Base-by-base conservation (phyloP, 1,140 invertebrate species). In the Solen grandis region DNA sequence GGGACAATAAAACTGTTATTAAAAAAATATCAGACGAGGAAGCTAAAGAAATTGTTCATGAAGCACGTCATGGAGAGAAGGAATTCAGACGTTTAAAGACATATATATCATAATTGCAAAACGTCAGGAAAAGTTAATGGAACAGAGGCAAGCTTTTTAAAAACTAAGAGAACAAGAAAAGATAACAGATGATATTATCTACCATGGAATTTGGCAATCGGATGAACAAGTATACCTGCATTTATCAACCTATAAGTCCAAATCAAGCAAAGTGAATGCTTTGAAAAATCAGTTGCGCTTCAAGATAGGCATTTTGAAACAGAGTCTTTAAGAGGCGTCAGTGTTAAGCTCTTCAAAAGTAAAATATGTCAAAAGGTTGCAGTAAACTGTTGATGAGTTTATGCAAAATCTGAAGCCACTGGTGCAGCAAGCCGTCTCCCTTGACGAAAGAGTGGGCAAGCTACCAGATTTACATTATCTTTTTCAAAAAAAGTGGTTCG, bases 201-300 rank as follows among this genome's bases (percentile, higher is more conserved):
- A 59, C 55, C 55, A 59, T 59, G 55, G 55, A 59, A 14, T 59
- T 5, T 59, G 55, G 55, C 55, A 59, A 59, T 59, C 55, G 14
- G 8, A 22, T 19, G 55, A 59, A 25, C 55, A 59, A 59, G 55
- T 59, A 22, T 14, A 59, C 8, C 55, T 59, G 55, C 55, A 59
- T 27, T 59, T 59, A 59, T 59, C 55, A 59, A 59, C 55, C 55
- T 59, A 59, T 59, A 14, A 19, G 10, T 19, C 14, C 8, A 59
- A 59, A 27, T 10, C 14, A 8, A 59, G 55, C 55, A 59, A 59
- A 22, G 55, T 59, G 55, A 59, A 59, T 59, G 55, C 55, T 25
- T 25, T 59, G 14, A 59, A 59, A 59, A 59, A 25, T 22, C 55
- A 59, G 55, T 25, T 59, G 8, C 8, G 55, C 8, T 59, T 59